Base-by-base conservation (phyloP, 2,113 vertebrate species). In the Rana temporaria region DNA sequence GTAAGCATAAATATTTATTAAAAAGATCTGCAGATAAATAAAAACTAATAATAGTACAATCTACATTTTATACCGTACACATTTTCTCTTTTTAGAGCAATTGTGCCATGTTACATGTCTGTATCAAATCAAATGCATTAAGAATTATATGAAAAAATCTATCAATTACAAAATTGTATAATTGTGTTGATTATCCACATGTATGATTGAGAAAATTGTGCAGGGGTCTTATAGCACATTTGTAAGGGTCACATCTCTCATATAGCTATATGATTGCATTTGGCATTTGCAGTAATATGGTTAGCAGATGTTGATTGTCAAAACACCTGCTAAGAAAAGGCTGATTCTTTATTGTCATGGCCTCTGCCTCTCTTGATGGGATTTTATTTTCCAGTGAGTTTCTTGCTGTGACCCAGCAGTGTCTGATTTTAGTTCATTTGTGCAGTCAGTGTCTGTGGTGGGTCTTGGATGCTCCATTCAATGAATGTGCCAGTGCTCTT, bases 321-420 rank as follows among this genome's bases (percentile, higher is more conserved):
- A 84, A 88, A 87, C 91, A 95, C 93, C 93, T 95, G 91, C 91
- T 95, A 92, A 89, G 92, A 90, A 87, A 91, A 93, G 57, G 91
- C 88, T 90, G 87, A 89, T 90, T 91, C 90, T 90, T 91, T 92
- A 89, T 69, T 88, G 84, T 86, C 15, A 0, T 78, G 85, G 86
- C 78, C 85, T 84, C 81, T 85, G 84, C 84, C 71, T 0, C 5
- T 88, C 87, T 88, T 88, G 20, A 38, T 85, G 87, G 89, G 87
- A 87, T 92, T 91, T 91, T 89, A 89, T 90, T 89, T 91, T 85
- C 85, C 89, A 86, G 87, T 84, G 82, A 75, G 90, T 71, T 88
- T 90, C 91, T 89, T 87, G 84, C 89, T 90, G 91, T 73, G 90
- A 86, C 87, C 84, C 89, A 87, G 89, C 78, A 24, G 88, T 89